These are phyloP conservation scores for Progne subis DNA, from an alignment of 2,113 vertebrate genomes.

Conservation along the genomic window DNA sequence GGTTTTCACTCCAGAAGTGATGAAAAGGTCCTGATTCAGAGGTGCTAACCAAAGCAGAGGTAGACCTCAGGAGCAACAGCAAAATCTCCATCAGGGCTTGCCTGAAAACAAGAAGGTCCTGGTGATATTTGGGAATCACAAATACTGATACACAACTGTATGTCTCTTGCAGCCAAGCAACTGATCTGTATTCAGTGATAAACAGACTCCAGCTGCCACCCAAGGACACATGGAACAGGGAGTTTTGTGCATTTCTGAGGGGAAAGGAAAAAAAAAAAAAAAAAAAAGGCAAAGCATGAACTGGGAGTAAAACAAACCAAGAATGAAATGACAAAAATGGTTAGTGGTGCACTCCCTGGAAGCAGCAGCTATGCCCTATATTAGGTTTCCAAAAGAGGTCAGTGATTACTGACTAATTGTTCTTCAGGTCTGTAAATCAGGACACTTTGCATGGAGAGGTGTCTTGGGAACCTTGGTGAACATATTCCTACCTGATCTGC, in stretches of 20 bases:
- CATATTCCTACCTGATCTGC: background rate
- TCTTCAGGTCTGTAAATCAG: background rate
- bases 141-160: background rate
- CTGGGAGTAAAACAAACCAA: background rate
- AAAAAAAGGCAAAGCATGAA: background rate
- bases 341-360: background rate
- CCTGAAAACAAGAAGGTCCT: background rate
- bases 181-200: background rate
- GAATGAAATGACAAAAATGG: background rate
- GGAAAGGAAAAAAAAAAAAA: background rate
- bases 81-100: background rate
- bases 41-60: background rate
- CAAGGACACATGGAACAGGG: background rate
- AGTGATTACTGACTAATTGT: background rate
- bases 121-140: background rate
- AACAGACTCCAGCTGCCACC: background rate
- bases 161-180: background rate
- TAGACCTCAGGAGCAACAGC: background rate
- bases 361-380: background rate
- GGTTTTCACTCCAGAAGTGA: background rate
- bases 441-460: background rate
- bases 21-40: background rate
- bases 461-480: background rate
- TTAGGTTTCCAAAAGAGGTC: background rate
- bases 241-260: background rate